A percentile compares a stretch with the other conserved stretches of the same genome.
phyloP scores from a whole-genome alignment of 1,140 invertebrate species.

The Coptotermes formosanus region DNA sequence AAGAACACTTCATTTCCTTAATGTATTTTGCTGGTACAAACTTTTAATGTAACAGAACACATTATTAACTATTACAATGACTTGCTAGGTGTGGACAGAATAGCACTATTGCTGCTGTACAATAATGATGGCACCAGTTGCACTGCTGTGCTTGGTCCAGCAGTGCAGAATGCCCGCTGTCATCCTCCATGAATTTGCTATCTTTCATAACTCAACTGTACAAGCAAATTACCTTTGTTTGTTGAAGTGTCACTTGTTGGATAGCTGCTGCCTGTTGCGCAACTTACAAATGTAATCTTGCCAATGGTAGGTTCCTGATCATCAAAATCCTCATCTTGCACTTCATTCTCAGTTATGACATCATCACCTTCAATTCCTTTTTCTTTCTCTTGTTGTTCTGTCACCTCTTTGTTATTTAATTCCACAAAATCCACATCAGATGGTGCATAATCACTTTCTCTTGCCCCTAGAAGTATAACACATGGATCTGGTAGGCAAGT shows the following conservation, averaged over 20 bases:
- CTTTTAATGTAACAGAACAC: no score
- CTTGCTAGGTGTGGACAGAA: no score
- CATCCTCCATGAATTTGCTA: slow-evolving; percentile 21
- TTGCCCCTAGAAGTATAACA: slow-evolving; percentile 51
- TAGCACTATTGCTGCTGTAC: no score
- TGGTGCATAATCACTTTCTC: slow-evolving; percentile 66
- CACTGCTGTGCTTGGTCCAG: no score
- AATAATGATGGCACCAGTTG: no score
- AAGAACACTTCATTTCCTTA: no score
- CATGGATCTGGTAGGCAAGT: no score
- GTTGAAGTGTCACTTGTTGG: background rate
- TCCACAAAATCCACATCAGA: slow-evolving; percentile 39
- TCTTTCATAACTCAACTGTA: slow-evolving; percentile 29
- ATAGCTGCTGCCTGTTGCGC: slow-evolving; percentile 43
- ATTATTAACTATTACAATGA: no score
- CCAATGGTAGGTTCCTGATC: slow-evolving; percentile 39
- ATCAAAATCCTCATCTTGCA: slow-evolving; percentile 44
- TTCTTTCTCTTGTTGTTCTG: slow-evolving; percentile 44
- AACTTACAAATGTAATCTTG: slow-evolving; percentile 44
- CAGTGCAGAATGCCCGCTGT: no score
- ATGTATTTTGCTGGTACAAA: no score
- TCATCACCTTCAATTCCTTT: slow-evolving; percentile 33
- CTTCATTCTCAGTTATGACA: slow-evolving; percentile 41
- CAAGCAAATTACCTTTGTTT: slow-evolving; percentile 13
- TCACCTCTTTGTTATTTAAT: slow-evolving; percentile 37